Evolutionary conservation across 2,888 invertebrate species (phyloP), one percentile per base, ranked within the genome.

Genomic region (Erebia ligea): DNA sequence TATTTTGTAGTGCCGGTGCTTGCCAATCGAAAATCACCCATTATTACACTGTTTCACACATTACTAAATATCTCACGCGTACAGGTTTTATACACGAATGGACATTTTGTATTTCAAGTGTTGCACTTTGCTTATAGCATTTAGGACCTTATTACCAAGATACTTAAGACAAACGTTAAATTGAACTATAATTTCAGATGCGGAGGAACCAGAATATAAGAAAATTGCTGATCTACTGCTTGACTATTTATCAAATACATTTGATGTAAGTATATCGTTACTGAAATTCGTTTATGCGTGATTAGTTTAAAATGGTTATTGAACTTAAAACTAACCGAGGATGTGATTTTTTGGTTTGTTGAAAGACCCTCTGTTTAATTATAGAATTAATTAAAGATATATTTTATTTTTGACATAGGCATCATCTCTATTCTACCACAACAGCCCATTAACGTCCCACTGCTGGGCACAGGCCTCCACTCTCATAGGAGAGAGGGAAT

Each of bases 191-290:
- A 82, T 78, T 19, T 2, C 82, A 92, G 92, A 89, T 69, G 76
- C 79, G 0, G 91, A 90, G 59, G 92, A 92, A 76, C 91, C 92
- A 0, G 92, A 92, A 75, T 91, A 92, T 76, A 90, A 85, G 77
- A 91, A 86, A 80, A 87, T 92, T 69, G 88, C 85, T 1, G 91
- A 92, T 63, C 71, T 91, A 54, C 76, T 92, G 3, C 81, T 86
- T 59, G 92, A 93, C 66, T 88, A 91, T 76, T 79, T 93, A 62
- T 82, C 86, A 0, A 89, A 79, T 76, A 90, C 88, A 1, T 85
- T 81, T 52, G 91, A 92, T 57, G 92, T 91, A 52, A 90, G 91
- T 95, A 76, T n/a, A 21, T 10, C 1, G 11, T 21, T 42, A 45
- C 5, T 25, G 9, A 50, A 34, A 6, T 6, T 34, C 34, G 34